phyloP scores from a whole-genome alignment of 1,140 invertebrate species.

The Melipona quadrifasciata region DNA sequence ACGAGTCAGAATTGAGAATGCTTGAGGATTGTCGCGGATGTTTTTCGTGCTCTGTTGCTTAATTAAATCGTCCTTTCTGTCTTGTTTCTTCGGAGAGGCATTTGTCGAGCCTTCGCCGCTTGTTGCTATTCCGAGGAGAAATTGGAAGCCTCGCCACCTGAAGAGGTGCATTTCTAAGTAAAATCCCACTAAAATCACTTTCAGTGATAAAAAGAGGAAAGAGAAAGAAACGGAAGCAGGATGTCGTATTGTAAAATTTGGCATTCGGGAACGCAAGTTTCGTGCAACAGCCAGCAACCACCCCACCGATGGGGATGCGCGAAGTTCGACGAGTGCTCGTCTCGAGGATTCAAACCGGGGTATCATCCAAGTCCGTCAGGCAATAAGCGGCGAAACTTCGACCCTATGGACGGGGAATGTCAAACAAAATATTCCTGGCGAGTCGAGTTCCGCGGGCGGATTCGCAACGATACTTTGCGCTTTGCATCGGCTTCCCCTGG shows the following conservation, averaged over 20 bases:
- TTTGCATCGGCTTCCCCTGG: neutral
- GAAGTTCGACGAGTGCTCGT: constrained; percentile 4
- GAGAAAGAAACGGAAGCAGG: neutral
- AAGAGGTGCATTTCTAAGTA: no score
- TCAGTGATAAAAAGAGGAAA: no score
- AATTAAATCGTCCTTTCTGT: no score
- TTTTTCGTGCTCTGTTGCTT: no score
- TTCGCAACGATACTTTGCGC: constrained; percentile 2
- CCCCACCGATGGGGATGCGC: neutral
- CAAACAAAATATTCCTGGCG: constrained; percentile 7
- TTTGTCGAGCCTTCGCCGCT: no score
- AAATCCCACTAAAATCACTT: no score
- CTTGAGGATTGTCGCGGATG: no score
- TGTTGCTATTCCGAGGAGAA: no score
- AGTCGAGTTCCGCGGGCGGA: neutral
- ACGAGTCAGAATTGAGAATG: no score
- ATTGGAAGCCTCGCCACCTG: no score
- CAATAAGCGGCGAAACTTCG: constrained; percentile 25
- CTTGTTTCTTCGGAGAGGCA: no score
- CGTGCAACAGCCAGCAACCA: neutral
- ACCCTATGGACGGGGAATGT: constrained; percentile 7
- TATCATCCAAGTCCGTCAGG: neutral
- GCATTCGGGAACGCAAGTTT: neutral
- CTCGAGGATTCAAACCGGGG: neutral
- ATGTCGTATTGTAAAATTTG: neutral